Base-by-base conservation (phyloP, 1,140 invertebrate species). In the Platorchestia sp. region DNA sequence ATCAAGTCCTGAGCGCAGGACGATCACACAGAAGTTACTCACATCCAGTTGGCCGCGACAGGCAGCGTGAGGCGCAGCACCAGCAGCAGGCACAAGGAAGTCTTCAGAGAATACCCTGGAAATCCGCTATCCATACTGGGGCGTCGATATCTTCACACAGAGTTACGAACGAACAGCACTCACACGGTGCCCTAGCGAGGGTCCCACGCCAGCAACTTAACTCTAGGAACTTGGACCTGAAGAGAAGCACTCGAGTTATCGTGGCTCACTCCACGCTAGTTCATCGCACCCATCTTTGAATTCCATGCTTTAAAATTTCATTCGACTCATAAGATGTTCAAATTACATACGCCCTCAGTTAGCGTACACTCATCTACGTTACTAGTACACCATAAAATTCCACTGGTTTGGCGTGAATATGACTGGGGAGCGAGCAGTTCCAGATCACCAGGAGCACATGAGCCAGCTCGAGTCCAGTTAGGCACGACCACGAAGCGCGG, bases 31-130 rank as follows among this genome's bases (percentile, higher is more conserved):
- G 7, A 36, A 7, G n/a, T 19, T 93, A 93, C 91, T 93, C 91
- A 93, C 91, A 93, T 93, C 91, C 91, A 93, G 45, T 93, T 93
- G 7, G 91, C 91, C 3, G 44, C 44, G 0, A 93, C 91, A n/a
- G 91, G 91, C 5, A 40, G 91, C 91, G 41, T 44, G 41, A 93
- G 7, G 45, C 19, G 91, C 91, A 40, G 43, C 43, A 93, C 6
- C 41, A 93, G 91, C 91, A 45, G 6, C 6, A 45, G 44, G 44
- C 6, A 47, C 43, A 45, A 40, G 5, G 10, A 45, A 47, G 47
- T 40, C 44, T 47, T 47, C 91, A 45, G 19, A 10, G 14, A 16
- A 0, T 27, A 47, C 36, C 5, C 87, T 89, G 41, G 7, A 41
- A 89, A 5, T 19, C 41, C 87, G 87, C 41, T 89, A 89, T 89